Conservation (phyloP, 2,797 vertebrate genomes). For the Taeniopygia guttata region DNA sequence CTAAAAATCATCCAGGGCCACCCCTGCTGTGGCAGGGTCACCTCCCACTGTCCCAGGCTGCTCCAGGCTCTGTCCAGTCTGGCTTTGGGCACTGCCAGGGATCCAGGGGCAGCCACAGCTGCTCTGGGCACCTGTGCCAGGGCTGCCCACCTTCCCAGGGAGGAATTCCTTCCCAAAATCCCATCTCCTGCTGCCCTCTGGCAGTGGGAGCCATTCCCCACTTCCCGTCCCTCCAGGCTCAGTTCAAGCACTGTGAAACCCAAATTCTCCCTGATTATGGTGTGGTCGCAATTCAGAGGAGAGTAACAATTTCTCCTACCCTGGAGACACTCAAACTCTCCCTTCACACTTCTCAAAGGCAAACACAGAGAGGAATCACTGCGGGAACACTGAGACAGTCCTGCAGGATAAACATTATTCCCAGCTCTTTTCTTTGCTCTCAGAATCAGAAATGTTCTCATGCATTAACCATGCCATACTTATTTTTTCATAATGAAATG, state of each 20-base stretch:
- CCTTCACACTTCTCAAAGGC: neutral
- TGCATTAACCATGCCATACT: neutral
- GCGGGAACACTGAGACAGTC: neutral
- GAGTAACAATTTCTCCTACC: neutral
- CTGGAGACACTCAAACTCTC: neutral
- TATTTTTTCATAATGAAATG: neutral
- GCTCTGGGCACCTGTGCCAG: neutral
- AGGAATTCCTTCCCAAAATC: rapidly evolving
- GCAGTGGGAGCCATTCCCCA: rapidly evolving
- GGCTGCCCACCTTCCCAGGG: rapidly evolving
- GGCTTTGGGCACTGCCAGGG: neutral
- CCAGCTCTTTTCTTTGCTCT: neutral
- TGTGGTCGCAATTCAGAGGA: neutral
- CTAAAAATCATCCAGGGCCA: rapidly evolving
- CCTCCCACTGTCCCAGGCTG: neutral
- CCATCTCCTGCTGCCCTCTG: neutral
- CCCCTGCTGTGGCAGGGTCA: neutral
- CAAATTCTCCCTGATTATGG: neutral
- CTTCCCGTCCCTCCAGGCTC: neutral
- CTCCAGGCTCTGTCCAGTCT: neutral
- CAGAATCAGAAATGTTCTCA: neutral
- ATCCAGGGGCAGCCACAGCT: neutral
- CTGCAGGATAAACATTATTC: neutral
- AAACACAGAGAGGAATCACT: neutral
- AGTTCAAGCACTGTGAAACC: neutral